These are phyloP conservation scores for Xiphydria camelus DNA, from an alignment of 2,888 invertebrate genomes.

Conservation along the genomic window DNA sequence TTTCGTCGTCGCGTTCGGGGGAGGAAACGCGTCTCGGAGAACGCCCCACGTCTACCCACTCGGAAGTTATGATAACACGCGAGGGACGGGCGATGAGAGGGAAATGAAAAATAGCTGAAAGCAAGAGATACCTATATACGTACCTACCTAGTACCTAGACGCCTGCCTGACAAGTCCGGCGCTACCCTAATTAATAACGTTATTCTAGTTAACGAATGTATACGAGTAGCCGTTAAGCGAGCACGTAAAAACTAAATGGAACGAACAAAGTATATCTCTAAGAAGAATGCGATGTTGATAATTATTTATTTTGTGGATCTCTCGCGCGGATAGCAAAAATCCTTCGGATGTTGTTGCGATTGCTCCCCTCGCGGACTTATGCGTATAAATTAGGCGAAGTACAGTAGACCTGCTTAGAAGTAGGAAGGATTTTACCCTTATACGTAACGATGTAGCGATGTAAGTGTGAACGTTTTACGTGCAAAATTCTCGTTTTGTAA, in stretches of 20 bases:
- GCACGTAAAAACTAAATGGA: slow-evolving; percentile 20
- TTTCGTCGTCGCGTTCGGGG: too few relatives aligned
- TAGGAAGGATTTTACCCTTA: slow-evolving; percentile 1
- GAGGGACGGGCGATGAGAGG: not conserved
- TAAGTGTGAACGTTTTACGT: slow-evolving; percentile 48
- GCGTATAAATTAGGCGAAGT: slow-evolving; percentile 38
- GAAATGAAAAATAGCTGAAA: slow-evolving; percentile 9
- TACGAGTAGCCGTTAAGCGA: slow-evolving; percentile 56
- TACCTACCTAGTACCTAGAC: slow-evolving; percentile 41
- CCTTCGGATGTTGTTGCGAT: slow-evolving; percentile 44
- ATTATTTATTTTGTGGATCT: slow-evolving; percentile 58
- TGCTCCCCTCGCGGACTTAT: slow-evolving; percentile 54
- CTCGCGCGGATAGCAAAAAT: too few relatives aligned
- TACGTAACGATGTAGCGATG: slow-evolving; percentile 45
- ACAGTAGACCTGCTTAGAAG: slow-evolving; percentile 23
- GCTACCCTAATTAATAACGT: slow-evolving; percentile 47
- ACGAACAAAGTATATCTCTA: slow-evolving; percentile 52
- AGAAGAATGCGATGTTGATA: slow-evolving; percentile 55
- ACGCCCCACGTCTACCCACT: too few relatives aligned
- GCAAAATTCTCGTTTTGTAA: slow-evolving; percentile 50
- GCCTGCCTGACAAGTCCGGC: slow-evolving; percentile 33
- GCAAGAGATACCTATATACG: slow-evolving; percentile 35
- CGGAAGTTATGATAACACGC: not conserved
- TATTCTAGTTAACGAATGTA: slow-evolving; percentile 59
- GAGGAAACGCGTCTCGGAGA: too few relatives aligned